A percentile compares a stretch with the other conserved stretches of the same genome.
Conservation (phyloP, 2,797 vertebrate genomes). For the Pseudocheirus occidentalis region DNA sequence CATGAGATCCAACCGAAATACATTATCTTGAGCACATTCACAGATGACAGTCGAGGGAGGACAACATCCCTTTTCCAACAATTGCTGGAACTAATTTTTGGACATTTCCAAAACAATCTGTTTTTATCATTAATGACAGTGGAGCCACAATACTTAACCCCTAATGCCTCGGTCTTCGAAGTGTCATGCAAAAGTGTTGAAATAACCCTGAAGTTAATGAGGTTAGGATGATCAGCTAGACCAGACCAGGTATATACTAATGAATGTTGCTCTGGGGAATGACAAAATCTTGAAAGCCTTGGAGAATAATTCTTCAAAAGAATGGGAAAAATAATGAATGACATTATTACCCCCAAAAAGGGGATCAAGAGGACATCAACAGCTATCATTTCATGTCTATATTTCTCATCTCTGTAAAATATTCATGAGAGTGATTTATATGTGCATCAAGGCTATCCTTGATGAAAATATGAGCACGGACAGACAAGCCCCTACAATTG, state of each 20-base stretch:
- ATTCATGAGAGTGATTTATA: neutral
- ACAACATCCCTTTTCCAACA: neutral
- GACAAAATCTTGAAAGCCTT: neutral
- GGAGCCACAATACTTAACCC: neutral
- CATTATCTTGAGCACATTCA: neutral
- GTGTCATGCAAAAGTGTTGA: neutral
- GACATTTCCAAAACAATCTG: neutral
- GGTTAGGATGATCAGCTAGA: neutral
- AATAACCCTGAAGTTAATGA: neutral
- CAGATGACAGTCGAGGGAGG: neutral
- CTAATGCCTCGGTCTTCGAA: neutral
- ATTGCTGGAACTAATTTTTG: neutral
- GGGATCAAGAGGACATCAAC: neutral
- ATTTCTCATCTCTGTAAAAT: neutral
- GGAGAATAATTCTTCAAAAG: neutral
- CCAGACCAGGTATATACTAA: neutral
- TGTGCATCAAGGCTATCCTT: neutral
- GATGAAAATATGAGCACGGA: neutral
- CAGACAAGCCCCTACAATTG: neutral
- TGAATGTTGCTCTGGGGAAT: neutral
- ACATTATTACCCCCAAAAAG: neutral
- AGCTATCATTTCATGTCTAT: neutral
- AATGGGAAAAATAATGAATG: neutral
- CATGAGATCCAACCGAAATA: neutral
- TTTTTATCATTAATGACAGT: neutral